Conservation (phyloP, 53 echinoderm and acorn worm genomes). For the Zoroaster sp. region DNA sequence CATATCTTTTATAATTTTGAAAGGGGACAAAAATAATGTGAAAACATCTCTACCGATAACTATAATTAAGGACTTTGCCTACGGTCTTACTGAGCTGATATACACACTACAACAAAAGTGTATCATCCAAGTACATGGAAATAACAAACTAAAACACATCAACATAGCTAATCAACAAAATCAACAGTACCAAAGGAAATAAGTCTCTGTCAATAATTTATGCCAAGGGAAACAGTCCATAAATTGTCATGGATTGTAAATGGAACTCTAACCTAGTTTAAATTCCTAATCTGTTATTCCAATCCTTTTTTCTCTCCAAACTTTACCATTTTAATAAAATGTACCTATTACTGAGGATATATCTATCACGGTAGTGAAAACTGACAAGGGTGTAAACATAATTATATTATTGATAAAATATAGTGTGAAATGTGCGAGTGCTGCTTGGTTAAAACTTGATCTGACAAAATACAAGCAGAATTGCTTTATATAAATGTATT, state of each 20-base stretch:
- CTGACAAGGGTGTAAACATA: not conserved
- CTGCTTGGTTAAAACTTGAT: not conserved
- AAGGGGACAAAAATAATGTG: not conserved
- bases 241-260: too few species aligned
- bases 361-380: not conserved
- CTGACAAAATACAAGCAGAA: not conserved
- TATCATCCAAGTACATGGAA: not conserved
- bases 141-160: too few species aligned
- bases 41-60: not conserved
- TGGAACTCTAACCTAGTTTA: too few species aligned
- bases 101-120: not conserved
- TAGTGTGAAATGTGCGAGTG: not conserved
- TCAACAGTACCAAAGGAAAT: too few species aligned
- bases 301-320: not conserved
- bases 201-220: too few species aligned
- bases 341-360: too few species aligned
- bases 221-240: too few species aligned
- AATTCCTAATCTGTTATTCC: too few species aligned
- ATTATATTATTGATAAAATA: not conserved
- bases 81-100: not conserved
- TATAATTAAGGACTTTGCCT: not conserved
- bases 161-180: too few species aligned
- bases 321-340: too few species aligned
- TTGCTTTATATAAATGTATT: not conserved
- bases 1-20: not conserved